Evolutionary conservation across 2,888 invertebrate genomes (phyloP).

Genomic region (Archaeoteleia sp.): DNA sequence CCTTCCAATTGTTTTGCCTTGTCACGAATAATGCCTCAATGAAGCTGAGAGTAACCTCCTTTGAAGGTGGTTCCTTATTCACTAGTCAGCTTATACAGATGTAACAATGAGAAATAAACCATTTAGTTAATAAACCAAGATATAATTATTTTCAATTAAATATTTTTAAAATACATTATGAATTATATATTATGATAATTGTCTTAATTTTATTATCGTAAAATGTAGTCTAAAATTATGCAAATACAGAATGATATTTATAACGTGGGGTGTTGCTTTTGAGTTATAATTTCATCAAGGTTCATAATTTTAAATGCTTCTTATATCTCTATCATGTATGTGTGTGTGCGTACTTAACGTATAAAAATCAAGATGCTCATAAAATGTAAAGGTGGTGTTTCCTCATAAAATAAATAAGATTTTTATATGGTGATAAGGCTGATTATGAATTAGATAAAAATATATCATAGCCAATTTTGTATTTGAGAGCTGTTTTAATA

Average conservation of each 20-base stretch:
- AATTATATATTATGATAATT: no score
- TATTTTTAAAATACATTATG: no score
- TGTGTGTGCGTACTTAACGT: not conserved
- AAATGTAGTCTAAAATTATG: not conserved
- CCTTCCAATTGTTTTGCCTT: no score
- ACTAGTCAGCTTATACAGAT: no score
- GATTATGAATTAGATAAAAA: constrained; percentile 4
- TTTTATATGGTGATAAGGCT: constrained; percentile 9
- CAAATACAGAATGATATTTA: not conserved
- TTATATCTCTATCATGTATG: constrained; percentile 5
- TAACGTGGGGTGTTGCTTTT: not conserved
- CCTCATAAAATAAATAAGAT: constrained; percentile 27
- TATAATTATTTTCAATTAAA: no score
- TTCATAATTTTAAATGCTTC: constrained; percentile 10
- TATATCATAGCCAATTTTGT: not conserved
- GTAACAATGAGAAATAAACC: no score
- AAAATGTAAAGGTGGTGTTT: constrained; percentile 20
- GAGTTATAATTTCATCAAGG: constrained; percentile 7
- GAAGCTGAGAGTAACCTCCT: no score
- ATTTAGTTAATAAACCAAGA: no score
- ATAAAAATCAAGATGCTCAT: constrained; percentile 21
- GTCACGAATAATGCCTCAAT: no score
- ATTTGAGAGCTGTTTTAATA: not conserved
- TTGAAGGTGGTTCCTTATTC: no score
- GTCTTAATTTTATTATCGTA: not conserved